Base-by-base conservation (phyloP, 2,888 invertebrate species). In the Tetheella fluctuosa region DNA sequence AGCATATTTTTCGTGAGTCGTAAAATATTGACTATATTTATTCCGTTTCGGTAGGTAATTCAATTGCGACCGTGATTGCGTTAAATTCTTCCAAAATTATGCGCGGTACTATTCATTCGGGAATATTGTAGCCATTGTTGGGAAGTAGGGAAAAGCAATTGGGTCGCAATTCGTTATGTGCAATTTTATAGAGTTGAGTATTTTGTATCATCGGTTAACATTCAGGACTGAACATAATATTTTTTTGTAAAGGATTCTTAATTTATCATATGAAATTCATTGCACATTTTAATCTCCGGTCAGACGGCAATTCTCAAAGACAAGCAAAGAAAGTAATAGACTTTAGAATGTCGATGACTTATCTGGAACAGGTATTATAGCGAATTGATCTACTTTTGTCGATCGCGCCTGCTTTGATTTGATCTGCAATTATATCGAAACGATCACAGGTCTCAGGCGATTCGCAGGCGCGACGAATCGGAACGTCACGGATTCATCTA, bases 381-480 rank as follows among this genome's bases (percentile, higher is more conserved):
- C 48, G 48, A 48, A 48, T 7, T 48, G 48, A 48, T 48, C 48
- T 48, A 48, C 20, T 37, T 55, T 55, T 23, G 60, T 28, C 57
- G 52, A 64, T 58, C 76, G 81, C 84, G 86, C 84, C 84, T 85
- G 76, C 61, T 68, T 73, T 63, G 71, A 79, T 74, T 64, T 62
- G 64, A 67, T 69, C 68, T 79, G 84, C 87, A 86, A 86, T 78
- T 76, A 76, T 68, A 79, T 74, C 59, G 59, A 73, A 68, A 62
- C 64, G 77, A 64, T 52, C 59, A 20, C 54, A 54, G 60, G 63
- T 61, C 57, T 64, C 25, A 59, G 59, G 58, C 56, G 63, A 73
- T 71, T 69, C 75, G 73, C 81, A 88, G 85, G 89, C 89, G 88
- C 83, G 74, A 70, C 84, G 73, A 86, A 88, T 86, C 74, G 72